Evolutionary conservation across 2,113 vertebrate species (phyloP), one percentile per base, ranked within the genome.

Genomic region (Montifringilla adamsi): DNA sequence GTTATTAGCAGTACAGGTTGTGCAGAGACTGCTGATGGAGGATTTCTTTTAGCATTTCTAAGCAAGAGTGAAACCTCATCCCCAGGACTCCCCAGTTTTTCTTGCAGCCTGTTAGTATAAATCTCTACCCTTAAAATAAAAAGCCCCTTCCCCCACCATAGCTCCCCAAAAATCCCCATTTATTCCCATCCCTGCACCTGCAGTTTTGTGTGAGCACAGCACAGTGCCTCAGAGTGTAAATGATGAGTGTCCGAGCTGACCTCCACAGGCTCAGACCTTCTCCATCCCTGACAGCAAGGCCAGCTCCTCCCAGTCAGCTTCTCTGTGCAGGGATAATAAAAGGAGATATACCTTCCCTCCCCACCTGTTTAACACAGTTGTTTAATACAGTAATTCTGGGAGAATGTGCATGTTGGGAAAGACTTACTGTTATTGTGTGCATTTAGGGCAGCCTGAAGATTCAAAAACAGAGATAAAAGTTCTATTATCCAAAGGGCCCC

Each of bases 401-500:
- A 86, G 91, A 97, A 97, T 96, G 90, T 93, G 95, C 94, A 72
- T 82, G 93, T 95, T 87, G 97, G 88, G 94, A 96, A 81, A 92
- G 92, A 95, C 90, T 96, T 94, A 87, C 66, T 95, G 92, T 93
- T 97, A 96, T 93, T 90, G 93, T 77, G 81, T 50, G 77, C 75
- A 60, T 94, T 97, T 92, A 96, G 96, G 88, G 95, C 97, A 97
- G 96, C 60, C 95, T 92, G 87, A 93, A 97, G 80, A 92, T 93
- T 95, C 96, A 96, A 96, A 97, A 97, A 93, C 93, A 95, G 96
- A 97, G 96, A 98, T 97, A 97, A 97, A 97, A 98, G 88, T 94
- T 89, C 95, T 97, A 93, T 96, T 97, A 97, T 96, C 94, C 93
- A 94, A 93, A 96, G 96, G 96, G 90, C 70, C 96, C 86, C 93